A percentile compares a stretch with the other conserved stretches of the same genome.
These are phyloP conservation scores for Napeogenes inachia DNA, from an alignment of 2,888 invertebrate species.

Conservation along the genomic window DNA sequence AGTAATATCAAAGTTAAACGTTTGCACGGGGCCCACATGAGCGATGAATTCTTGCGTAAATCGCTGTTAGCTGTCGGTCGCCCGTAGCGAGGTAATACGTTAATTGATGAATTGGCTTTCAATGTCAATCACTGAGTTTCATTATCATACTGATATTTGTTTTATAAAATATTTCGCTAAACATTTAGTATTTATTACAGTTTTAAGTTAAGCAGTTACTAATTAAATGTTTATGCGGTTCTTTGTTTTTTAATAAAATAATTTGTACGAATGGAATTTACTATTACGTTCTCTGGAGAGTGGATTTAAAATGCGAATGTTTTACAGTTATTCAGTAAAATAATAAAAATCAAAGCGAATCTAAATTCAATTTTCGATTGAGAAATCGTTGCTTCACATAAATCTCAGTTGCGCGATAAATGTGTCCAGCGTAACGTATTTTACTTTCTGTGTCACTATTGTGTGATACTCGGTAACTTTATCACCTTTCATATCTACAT, in stretches of 20 bases:
- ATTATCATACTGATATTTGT: not conserved
- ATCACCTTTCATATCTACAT: conserved; percentile 1
- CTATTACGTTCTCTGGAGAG: not conserved
- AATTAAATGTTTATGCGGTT: not conserved
- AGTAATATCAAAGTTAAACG: no score
- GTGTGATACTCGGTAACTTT: conserved; percentile 1
- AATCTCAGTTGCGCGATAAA: conserved; percentile 27
- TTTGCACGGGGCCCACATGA: not conserved
- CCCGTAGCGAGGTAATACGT: not conserved
- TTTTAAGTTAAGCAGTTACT: not conserved
- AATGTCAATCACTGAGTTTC: conserved; percentile 11
- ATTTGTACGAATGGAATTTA: not conserved
- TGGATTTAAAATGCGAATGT: not conserved
- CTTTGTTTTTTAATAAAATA: not conserved
- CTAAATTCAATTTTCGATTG: conserved; percentile 28
- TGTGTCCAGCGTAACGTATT: conserved; percentile 23
- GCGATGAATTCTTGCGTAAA: not conserved
- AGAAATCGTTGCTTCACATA: conserved; percentile 23
- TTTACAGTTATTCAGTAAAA: conserved; percentile 1
- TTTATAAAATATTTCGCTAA: no score
- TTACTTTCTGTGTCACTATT: conserved; percentile 5
- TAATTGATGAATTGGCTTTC: conserved; percentile 13
- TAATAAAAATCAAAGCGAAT: conserved; percentile 21
- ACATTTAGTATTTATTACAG: not conserved
- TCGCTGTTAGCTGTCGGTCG: not conserved